Evolutionary conservation across 2,888 invertebrate species (phyloP), one percentile per base, ranked within the genome.

Genomic region (Xestobium rufovillosum): DNA sequence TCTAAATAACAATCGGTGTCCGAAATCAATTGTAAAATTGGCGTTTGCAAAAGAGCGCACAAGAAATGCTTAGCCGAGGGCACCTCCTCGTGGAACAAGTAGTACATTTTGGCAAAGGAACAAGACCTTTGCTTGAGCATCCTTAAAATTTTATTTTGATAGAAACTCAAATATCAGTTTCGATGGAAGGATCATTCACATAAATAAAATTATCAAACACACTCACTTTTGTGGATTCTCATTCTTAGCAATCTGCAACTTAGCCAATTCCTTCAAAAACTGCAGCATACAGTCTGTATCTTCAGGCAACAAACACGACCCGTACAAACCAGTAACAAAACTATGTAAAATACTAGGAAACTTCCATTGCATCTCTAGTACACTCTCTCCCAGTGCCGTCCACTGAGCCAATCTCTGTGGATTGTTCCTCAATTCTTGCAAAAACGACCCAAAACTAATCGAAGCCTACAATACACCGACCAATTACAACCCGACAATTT

Each of bases 61-160:
- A 98, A 75, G 68, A 96, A 97, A 53, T 94, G 78, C 51, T 92
- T 86, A 1, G 94, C 89, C 0, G 92, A 85, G 51, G 89, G 83
- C 51, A 94, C 76, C 1, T 85, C 84, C 56, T 96, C 96, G 34
- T 86, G 85, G 57, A 92, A 84, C 34, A 86, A 80, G 27, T 83
- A 82, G 69, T 91, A 96, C 27, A 95, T 71, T 8, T 82, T 74
- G 9, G 87, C 80, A 57, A 96, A 88, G 2, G 92, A 86, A 57
- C 89, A 89, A 3, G 85, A 84, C 36, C 87, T 87, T 26, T 85
- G 78, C 14, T 88, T 77, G 27, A 97, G 71, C 48, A 94, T 68
- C 54, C 89, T 78, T 56, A 12, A 55, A 62, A 27, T n/a, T n/a
- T n/a, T n/a, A n/a, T n/a, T n/a, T n/a, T n/a, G n/a, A n/a, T n/a